These are phyloP conservation scores for Unio delphinus DNA, from an alignment of 2,888 invertebrate species.

Conservation along the genomic window DNA sequence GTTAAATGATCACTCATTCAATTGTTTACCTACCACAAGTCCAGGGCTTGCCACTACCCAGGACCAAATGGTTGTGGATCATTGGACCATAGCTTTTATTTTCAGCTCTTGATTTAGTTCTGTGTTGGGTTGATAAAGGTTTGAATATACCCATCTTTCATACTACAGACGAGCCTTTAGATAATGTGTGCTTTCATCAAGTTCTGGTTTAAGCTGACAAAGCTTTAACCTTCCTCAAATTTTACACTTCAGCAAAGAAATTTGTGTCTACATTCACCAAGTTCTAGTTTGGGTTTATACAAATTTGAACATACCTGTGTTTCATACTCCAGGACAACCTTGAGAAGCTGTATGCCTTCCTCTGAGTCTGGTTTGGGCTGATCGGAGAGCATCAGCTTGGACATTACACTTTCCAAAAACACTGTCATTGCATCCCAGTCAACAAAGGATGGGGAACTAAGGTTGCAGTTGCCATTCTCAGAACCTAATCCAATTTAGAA, in stretches of 20 bases:
- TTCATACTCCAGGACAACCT: constrained; percentile 83
- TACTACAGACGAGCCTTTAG: constrained; percentile 85
- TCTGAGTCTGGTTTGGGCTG: constrained; percentile 76
- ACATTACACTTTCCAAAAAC: constrained; percentile 84
- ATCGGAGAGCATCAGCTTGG: constrained; percentile 78
- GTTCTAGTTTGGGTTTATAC: not conserved
- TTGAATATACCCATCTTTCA: constrained; percentile 75
- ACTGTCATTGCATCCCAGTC: constrained; percentile 73
- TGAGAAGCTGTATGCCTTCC: constrained; percentile 83
- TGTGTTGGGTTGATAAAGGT: not conserved
- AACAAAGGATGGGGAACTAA: constrained; percentile 77
- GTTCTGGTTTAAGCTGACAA: constrained; percentile 74
- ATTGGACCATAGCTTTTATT: no score
- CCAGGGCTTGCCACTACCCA: no score
- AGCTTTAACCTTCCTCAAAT: no score
- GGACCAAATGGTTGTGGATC: no score
- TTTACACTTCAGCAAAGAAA: no score
- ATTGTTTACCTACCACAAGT: no score
- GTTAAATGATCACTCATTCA: no score
- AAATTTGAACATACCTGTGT: constrained; percentile 73
- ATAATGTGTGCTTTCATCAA: constrained; percentile 82
- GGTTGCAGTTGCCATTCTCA: constrained; percentile 57
- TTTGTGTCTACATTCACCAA: not conserved
- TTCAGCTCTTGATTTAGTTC: not conserved
- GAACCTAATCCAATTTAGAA: not conserved